Base-by-base conservation (phyloP, 2,888 invertebrate genomes). In the Chironomus tentans region DNA sequence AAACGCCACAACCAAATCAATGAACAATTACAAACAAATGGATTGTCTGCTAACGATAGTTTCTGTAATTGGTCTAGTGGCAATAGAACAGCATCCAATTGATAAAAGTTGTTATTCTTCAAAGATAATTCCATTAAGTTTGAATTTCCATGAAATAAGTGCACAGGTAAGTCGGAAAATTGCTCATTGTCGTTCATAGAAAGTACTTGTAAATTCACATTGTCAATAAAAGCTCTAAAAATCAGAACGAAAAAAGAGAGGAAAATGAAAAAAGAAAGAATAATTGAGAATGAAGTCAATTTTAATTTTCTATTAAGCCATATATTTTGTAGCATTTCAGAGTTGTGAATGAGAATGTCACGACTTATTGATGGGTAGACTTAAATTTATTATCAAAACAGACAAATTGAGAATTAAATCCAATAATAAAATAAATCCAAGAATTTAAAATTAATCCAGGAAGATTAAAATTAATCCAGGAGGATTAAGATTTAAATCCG, bases 11-110 rank as follows among this genome's bases (percentile, higher is more conserved):
- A 85, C 95, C 95, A 95, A 78, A 92, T 86, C 77, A 95, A 84
- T 72, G 94, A 93, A 82, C 95, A 95, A 83, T 95, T 95, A 84
- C 95, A 95, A 77, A 89, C 87, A 78, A 95, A 86, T 0, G 94
- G 94, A 85, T 95, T 94, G 46, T 93, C 92, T 47, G 92, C 91
- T 74, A 95, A 86, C 79, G 90, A 89, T 47, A 95, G 85, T 77
- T 88, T 88, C 81, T 89, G 87, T 79, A 95, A 84, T 79, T 91
- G 90, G 81, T 94, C 93, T 80, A 94, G 87, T 46, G 93, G 94
- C 80, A 93, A 93, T 82, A 93, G 92, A 38, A 91, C 90, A 0
- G 92, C 91, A 81, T 92, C 93, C 7, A 94, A 84, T 0, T 91
- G 90, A 79, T 88, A 88, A 77, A 94, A 83, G 70, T 89, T 90